Evolutionary conservation across 2,797 vertebrate species (phyloP).

Genomic region (Mionectes olivaceus): DNA sequence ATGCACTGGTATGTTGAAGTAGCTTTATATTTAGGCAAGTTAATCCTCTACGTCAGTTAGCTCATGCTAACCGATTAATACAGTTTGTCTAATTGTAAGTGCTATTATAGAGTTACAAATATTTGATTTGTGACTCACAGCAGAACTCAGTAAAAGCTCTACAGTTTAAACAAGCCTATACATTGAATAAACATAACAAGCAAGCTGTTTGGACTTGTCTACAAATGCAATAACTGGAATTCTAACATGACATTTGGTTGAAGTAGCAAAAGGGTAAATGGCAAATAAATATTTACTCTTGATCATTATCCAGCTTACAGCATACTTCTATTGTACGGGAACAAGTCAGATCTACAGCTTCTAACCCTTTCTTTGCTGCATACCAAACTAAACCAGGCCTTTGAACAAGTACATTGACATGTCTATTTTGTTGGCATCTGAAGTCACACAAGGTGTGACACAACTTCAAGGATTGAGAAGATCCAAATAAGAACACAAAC

Average conservation of each 20-base stretch:
- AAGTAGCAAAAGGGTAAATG: slow-evolving; percentile 39
- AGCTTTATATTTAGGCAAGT: slow-evolving; percentile 26
- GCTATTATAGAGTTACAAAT: slow-evolving; percentile 22
- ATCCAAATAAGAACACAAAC: neutral
- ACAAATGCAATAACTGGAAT: slow-evolving; percentile 15
- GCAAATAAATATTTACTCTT: slow-evolving; percentile 54
- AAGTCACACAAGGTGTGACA: neutral
- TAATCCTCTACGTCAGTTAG: slow-evolving; percentile 32
- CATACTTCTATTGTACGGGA: neutral
- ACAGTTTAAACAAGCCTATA: slow-evolving; percentile 37
- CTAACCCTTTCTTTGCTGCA: neutral
- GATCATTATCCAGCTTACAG: neutral
- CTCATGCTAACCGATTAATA: neutral
- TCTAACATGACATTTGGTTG: slow-evolving; percentile 21
- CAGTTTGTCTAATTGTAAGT: slow-evolving; percentile 15
- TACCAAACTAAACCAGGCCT: neutral
- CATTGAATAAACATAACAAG: slow-evolving; percentile 55
- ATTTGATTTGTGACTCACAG: slow-evolving; percentile 30
- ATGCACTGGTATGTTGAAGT: neutral
- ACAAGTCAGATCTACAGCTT: neutral
- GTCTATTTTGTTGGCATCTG: neutral
- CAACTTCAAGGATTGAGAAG: neutral
- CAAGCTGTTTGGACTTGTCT: slow-evolving; percentile 43
- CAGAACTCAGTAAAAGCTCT: slow-evolving; percentile 39
- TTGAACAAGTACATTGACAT: neutral